Conservation (phyloP, 2,888 invertebrate species). For the Cheilosia vulpina region DNA sequence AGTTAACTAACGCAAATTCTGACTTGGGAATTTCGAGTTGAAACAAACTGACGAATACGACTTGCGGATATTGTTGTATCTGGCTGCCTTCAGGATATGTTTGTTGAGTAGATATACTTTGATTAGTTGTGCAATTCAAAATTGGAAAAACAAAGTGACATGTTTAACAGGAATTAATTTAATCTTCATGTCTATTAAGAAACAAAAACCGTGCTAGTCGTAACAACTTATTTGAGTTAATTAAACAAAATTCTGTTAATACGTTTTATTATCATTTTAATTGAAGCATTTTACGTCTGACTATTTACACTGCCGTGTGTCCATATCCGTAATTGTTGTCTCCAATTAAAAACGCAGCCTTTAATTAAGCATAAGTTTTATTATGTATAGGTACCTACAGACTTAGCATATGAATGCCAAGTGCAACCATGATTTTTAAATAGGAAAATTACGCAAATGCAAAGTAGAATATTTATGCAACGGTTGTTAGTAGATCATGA, state of each 20-base stretch:
- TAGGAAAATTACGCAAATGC: not conserved
- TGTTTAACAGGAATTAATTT: not conserved
- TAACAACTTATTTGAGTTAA: constrained; percentile 51
- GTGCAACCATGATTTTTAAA: constrained; percentile 5
- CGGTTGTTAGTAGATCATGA: not conserved
- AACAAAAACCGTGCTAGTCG: not conserved
- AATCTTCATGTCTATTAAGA: not conserved
- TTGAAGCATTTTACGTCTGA: constrained; percentile 1
- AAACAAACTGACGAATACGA: not conserved
- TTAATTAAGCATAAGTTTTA: constrained; percentile 49
- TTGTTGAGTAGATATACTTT: not conserved
- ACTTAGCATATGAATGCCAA: constrained; percentile 14
- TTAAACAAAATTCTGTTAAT: constrained; percentile 17
- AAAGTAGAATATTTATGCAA: constrained; percentile 7
- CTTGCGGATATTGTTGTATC: constrained; percentile 48
- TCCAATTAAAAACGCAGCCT: constrained; percentile 33
- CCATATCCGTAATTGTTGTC: constrained; percentile 12
- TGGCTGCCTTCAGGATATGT: constrained; percentile 36
- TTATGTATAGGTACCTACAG: not conserved
- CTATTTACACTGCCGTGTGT: constrained; percentile 6
- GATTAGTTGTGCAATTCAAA: not conserved
- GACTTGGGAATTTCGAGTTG: constrained; percentile 19
- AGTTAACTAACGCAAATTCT: too few species aligned
- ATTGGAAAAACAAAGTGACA: not conserved
- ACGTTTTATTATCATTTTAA: constrained; percentile 9